A percentile compares a stretch with the other conserved stretches of the same genome.
phyloP scores from a whole-genome alignment of 2,888 invertebrate species.

The Habroteleia sp. region DNA sequence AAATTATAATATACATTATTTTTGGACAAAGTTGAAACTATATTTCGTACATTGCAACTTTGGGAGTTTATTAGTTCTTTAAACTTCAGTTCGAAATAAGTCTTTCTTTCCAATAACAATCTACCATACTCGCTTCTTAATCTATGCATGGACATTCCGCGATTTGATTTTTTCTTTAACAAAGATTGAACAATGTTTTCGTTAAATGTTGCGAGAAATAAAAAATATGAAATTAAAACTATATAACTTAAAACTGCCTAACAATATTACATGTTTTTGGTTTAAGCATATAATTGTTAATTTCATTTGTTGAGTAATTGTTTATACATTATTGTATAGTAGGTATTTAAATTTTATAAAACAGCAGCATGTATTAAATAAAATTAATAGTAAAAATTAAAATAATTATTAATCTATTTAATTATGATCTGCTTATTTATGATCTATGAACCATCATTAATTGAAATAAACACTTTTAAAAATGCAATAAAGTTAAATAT shows the following conservation, averaged over 20 bases:
- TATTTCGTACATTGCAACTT: conserved; percentile 17
- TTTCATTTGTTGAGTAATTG: no score
- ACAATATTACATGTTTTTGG: conserved; percentile 28
- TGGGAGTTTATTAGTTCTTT: conserved; percentile 17
- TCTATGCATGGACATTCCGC: conserved; percentile 42
- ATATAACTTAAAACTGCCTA: conserved; percentile 9
- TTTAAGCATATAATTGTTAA: conserved; percentile 1
- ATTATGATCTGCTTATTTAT: no score
- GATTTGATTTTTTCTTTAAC: conserved; percentile 9
- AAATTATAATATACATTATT: conserved; percentile 52
- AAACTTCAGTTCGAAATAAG: conserved; percentile 30
- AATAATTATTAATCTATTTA: no score
- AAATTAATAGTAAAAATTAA: no score
- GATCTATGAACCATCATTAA: no score
- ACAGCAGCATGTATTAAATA: no score
- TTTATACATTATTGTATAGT: no score
- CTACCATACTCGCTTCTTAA: conserved; percentile 38
- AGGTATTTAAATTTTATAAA: no score
- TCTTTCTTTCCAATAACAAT: conserved; percentile 27
- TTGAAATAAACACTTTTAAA: no score
- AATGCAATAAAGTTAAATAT: conserved; percentile 31
- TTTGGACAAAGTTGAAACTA: conserved; percentile 43
- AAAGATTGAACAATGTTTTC: conserved; percentile 8
- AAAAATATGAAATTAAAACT: not conserved
- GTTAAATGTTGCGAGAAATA: conserved; percentile 41